Percentiles rank a stretch among this genome's conserved stretches.
Conservation (phyloP, 2,113 vertebrate species). For the Arenaria interpres region DNA sequence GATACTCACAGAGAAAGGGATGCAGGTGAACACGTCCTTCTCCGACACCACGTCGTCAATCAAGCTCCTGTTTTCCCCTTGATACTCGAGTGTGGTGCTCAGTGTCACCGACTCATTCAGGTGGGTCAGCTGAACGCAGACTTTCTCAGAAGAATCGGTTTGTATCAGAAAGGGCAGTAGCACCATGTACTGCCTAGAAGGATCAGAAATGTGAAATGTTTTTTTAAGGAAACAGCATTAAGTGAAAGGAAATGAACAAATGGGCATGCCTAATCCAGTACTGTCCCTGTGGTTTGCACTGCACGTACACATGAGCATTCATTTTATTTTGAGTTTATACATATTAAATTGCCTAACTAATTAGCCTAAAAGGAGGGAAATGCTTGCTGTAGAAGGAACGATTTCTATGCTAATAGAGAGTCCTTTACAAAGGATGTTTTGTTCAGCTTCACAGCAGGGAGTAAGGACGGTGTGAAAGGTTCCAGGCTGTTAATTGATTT, state of each 20-base stretch:
- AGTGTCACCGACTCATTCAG: constrained; percentile 73
- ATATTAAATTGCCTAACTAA: background rate
- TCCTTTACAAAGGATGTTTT: constrained; percentile 34
- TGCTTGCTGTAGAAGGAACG: background rate
- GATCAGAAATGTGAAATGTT: background rate
- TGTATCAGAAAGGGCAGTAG: constrained; percentile 35
- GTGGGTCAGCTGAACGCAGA: constrained; percentile 69
- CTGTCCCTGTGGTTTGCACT: background rate
- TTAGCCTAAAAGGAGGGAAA: constrained; percentile 21
- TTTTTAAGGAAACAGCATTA: background rate
- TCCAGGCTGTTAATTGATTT: constrained; percentile 37
- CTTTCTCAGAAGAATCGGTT: constrained; percentile 13
- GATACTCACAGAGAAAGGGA: constrained; percentile 59
- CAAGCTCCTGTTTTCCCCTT: constrained; percentile 56
- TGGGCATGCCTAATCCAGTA: background rate
- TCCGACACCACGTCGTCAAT: constrained; percentile 12
- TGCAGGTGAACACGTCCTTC: constrained; percentile 18
- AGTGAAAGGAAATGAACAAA: background rate
- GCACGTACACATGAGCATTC: background rate
- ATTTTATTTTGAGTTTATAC: constrained; percentile 19
- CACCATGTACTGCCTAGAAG: constrained; percentile 70
- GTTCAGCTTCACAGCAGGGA: constrained; percentile 13
- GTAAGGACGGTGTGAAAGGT: background rate
- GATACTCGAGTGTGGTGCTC: constrained; percentile 42
- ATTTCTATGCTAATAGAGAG: constrained; percentile 19